Percentiles rank a stretch among this genome's conserved stretches.
Conservation (phyloP, 92 coral and sea anemone genomes). For the Heliopora coerulea region DNA sequence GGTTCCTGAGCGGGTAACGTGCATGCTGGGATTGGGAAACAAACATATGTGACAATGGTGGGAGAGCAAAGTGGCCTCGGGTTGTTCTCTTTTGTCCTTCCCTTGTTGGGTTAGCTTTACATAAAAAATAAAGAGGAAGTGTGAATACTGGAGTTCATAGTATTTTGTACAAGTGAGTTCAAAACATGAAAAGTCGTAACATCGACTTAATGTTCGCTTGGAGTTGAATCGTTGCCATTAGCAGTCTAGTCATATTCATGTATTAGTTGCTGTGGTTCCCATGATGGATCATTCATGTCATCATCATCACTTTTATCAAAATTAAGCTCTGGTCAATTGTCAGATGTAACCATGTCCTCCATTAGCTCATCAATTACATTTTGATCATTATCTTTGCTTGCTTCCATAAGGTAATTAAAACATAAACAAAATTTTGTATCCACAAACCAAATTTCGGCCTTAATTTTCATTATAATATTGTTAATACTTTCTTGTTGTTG, state of each 20-base stretch:
- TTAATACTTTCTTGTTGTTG: too few relatives aligned
- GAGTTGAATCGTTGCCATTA: slow-evolving; percentile 13
- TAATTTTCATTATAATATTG: too few relatives aligned
- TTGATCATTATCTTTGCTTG: too few relatives aligned
- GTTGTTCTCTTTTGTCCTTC: slow-evolving; percentile 55
- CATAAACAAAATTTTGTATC: too few relatives aligned
- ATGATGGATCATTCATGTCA: slow-evolving; percentile 6
- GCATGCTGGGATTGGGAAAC: slow-evolving; percentile 41
- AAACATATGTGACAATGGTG: slow-evolving; percentile 68
- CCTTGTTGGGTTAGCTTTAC: slow-evolving; percentile 45
- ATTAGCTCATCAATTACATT: too few relatives aligned
- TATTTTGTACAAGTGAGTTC: too few relatives aligned
- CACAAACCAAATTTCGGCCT: too few relatives aligned
- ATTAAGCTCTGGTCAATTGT: too few relatives aligned
- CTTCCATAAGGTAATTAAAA: too few relatives aligned
- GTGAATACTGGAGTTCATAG: neutral
- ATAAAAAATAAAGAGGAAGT: neutral
- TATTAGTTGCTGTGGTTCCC: slow-evolving; percentile 10
- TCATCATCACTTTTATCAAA: neutral
- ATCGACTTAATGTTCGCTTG: slow-evolving; percentile 15
- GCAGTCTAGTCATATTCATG: neutral
- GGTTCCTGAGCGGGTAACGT: slow-evolving; percentile 17
- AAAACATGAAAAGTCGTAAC: neutral
- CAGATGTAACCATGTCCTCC: neutral
- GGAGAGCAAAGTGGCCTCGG: slow-evolving; percentile 59